Conservation (phyloP, 1,140 invertebrate genomes). For the Charaxes varanes region DNA sequence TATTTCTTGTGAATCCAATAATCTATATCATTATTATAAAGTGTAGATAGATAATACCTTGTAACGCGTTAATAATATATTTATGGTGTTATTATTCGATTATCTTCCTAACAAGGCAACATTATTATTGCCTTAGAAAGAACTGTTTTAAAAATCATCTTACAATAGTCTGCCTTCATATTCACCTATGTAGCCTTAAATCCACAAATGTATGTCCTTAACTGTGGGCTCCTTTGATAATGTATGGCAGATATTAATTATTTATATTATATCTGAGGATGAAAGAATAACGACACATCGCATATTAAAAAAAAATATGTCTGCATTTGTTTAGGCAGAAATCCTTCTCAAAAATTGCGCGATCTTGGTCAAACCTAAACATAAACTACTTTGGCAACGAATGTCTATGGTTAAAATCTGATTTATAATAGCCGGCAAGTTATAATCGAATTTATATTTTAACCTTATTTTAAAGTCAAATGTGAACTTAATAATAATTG, state of each 20-base stretch:
- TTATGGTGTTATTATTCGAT: conserved; percentile 15
- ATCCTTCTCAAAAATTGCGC: no score
- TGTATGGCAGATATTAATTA: neutral
- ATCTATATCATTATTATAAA: conserved; percentile 7
- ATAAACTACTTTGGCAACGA: no score
- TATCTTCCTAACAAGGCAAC: conserved; percentile 11
- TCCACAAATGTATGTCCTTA: conserved; percentile 22
- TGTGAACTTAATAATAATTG: no score
- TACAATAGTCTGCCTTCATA: conserved; percentile 13
- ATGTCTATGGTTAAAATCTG: no score
- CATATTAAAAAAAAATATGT: no score
- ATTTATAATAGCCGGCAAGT: no score
- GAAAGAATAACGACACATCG: no score
- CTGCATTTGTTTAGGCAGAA: no score
- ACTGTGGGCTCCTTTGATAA: conserved; percentile 29
- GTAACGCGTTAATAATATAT: conserved; percentile 19
- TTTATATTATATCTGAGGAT: no score
- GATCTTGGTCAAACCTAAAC: no score
- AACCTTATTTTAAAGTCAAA: no score
- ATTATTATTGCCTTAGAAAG: conserved; percentile 17
- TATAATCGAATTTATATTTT: no score
- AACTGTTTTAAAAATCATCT: conserved; percentile 14
- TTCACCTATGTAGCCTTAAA: conserved; percentile 17
- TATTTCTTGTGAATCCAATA: conserved; percentile 7
- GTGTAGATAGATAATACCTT: conserved; percentile 12